Evolutionary conservation across 1,140 invertebrate genomes (phyloP), one percentile per base, ranked within the genome.

Genomic region (Hypsibius dujardini): DNA sequence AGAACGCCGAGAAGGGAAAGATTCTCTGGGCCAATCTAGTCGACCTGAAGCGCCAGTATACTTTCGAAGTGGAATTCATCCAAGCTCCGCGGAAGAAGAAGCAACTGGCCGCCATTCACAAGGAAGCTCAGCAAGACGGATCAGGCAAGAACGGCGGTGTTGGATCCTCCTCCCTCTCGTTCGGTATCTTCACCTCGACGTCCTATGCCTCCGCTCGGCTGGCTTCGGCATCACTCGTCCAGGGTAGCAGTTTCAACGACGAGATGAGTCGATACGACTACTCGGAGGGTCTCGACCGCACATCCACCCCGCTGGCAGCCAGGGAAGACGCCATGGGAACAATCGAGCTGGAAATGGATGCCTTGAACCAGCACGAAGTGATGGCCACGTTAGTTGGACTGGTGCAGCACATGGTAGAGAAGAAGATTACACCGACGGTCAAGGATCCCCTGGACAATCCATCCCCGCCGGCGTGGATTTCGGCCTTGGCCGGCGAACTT

Each of bases 291-390:
- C 12, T 42, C 7, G 50, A 56, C n/a, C 50, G 50, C n/a, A 81
- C 70, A 72, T 74, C 2, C 78, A 83, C 59, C 47, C 74, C 1
- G 77, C 82, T 46, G 78, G 77, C 3, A 79, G 81, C 47, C 75
- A 81, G 14, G 75, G 79, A 42, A 74, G 78, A 72, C 79, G 56
- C 73, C 78, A 47, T 78, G 76, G 50, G 80, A 80, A 73, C 77
- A 77, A 59, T 73, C 83, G 3, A 75, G 70, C 78, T 87, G 12
- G 84, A 87, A 73, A 76, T 76, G 71, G 84, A 84, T 74, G 81
- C 83, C 72, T 76, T 87, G 0, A 87, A 87, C 74, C 76, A 84
- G 71, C 86, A 88, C 75, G 85, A 86, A 75, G 86, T 86, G 72
- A 88, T 88, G 86, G 78, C 81, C 62, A 79, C 81, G 50, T 69